Conservation (phyloP, 2,888 invertebrate species). For the Pedicia rivosa region DNA sequence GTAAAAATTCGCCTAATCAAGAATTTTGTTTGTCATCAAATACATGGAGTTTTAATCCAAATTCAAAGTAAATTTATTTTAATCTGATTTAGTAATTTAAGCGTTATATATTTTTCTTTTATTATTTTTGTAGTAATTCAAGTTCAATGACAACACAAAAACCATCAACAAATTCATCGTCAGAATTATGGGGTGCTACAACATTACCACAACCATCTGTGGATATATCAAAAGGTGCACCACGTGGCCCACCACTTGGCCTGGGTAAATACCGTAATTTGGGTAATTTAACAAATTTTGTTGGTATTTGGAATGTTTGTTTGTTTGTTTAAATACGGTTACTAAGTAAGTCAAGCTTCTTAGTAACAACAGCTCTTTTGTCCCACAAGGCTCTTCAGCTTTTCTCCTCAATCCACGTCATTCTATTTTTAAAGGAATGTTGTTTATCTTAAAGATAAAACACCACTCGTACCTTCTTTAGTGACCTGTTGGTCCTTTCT, state of each 20-base stretch:
- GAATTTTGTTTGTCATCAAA: conserved; percentile 46
- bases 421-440: no score
- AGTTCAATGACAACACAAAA: conserved; percentile 4
- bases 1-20: conserved; percentile 58
- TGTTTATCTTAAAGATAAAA: no score
- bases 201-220: neutral
- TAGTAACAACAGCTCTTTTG: no score
- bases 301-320: conserved; percentile 38
- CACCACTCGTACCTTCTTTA: no score
- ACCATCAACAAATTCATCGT: conserved; percentile 13
- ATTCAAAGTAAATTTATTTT: no score
- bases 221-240: conserved; percentile 20
- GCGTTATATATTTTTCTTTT: neutral
- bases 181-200: conserved; percentile 43
- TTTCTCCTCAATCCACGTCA: no score
- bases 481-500: no score
- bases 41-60: no score
- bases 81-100: no score
- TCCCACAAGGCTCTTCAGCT: no score
- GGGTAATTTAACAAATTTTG: conserved; percentile 19
- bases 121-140: neutral
- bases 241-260: conserved; percentile 53
- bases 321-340: no score
- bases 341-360: no score
- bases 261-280: conserved; percentile 33